A percentile compares a stretch with the other conserved stretches of the same genome.
phyloP scores from a whole-genome alignment of 2,888 invertebrate genomes.

The Ochropleura plecta region DNA sequence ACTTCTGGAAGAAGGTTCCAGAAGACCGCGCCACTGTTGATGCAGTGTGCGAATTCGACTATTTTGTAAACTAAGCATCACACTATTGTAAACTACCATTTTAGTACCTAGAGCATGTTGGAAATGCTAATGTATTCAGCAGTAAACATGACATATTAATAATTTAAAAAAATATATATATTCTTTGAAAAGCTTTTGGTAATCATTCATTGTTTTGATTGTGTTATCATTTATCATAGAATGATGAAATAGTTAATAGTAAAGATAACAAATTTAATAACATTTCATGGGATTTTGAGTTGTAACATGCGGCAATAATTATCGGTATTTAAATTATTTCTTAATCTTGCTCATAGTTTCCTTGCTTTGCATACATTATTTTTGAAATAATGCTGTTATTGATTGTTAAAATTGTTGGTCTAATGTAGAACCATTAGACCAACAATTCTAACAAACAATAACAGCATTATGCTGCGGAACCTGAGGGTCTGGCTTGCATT shows the following conservation, averaged over 20 bases:
- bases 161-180: background rate
- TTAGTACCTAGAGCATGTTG: background rate
- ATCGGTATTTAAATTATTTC: background rate
- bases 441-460: too few relatives aligned
- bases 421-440: background rate
- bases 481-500: background rate
- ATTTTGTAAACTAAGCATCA: background rate
- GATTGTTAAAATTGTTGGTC: background rate
- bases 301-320: background rate
- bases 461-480: background rate
- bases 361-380: background rate
- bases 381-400: background rate
- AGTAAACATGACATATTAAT: background rate
- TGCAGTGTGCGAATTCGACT: background rate
- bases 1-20: background rate
- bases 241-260: slow-evolving; percentile 1
- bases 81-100: background rate
- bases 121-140: background rate
- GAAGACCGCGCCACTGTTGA: too few relatives aligned
- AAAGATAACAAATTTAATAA: slow-evolving; percentile 7
- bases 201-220: background rate
- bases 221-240: slow-evolving; percentile 23
- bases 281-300: background rate
- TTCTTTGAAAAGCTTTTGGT: background rate
- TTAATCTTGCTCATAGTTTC: background rate